Evolutionary conservation across 30 jellyfish, hydroid and myxozoan species (phyloP).

Genomic region (Hydractinia echinata): DNA sequence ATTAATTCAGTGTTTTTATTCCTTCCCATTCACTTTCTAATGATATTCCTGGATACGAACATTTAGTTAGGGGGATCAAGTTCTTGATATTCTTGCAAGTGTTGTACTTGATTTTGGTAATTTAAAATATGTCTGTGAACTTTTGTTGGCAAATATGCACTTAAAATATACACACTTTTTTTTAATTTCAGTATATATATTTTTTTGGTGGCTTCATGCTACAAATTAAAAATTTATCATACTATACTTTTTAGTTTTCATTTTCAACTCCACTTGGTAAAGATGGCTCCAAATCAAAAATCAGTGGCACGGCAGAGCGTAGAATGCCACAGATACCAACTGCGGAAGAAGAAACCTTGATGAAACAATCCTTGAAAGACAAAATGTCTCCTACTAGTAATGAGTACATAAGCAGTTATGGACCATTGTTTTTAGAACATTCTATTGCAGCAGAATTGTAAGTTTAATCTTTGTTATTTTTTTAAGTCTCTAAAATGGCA

Average conservation of each 20-base stretch:
- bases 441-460: constrained; percentile 85
- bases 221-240: not conserved
- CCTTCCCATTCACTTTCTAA: too few species aligned
- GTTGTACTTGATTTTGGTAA: too few species aligned
- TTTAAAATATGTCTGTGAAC: too few species aligned
- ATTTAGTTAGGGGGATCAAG: too few species aligned
- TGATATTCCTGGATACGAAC: too few species aligned
- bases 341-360: constrained; percentile 56
- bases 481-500: not conserved
- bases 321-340: constrained; percentile 63
- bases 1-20: too few species aligned
- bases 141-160: too few species aligned
- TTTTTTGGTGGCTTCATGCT: not conserved
- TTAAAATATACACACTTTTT: not conserved
- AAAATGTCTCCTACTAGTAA: constrained; percentile 64
- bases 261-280: constrained; percentile 18
- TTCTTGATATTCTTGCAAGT: too few species aligned
- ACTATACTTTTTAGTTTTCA: constrained; percentile 7
- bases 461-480: not conserved
- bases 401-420: constrained; percentile 62
- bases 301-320: constrained; percentile 12
- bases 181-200: not conserved
- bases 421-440: constrained; percentile 68
- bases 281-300: not conserved
- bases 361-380: constrained; percentile 61